These are phyloP conservation scores for Leptogaster cylindrica DNA, from an alignment of 2,888 invertebrate genomes.

Conservation along the genomic window DNA sequence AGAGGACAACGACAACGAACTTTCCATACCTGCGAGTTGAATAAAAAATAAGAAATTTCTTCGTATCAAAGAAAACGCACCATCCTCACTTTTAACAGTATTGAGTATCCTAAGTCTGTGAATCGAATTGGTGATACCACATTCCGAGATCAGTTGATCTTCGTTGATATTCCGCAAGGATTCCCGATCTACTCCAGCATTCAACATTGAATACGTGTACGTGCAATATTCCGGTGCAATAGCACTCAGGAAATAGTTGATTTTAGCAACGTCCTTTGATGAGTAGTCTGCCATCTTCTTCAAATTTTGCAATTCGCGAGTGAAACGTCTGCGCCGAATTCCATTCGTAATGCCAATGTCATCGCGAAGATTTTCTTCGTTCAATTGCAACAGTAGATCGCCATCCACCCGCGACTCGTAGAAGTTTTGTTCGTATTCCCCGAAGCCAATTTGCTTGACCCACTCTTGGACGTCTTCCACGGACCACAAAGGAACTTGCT, in stretches of 20 bases:
- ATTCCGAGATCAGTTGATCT: conserved; percentile 89
- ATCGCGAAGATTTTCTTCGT: conserved; percentile 88
- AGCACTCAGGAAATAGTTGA: conserved; percentile 82
- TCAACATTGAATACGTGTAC: conserved; percentile 96
- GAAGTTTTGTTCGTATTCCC: conserved; percentile 82
- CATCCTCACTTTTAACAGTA: conserved; percentile 69
- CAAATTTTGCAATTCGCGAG: conserved; percentile 87
- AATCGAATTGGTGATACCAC: conserved; percentile 92
- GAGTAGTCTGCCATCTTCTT: conserved; percentile 97
- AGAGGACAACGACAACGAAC: conserved; percentile 69
- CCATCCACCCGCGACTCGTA: conserved; percentile 94
- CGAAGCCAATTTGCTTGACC: conserved; percentile 97
- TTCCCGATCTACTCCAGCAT: conserved; percentile 92
- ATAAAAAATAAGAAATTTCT: not conserved
- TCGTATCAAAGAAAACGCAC: not conserved
- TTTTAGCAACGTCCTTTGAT: conserved; percentile 88
- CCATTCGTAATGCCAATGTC: conserved; percentile 95
- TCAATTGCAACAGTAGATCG: conserved; percentile 89
- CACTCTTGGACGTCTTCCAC: conserved; percentile 96
- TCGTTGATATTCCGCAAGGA: conserved; percentile 85
- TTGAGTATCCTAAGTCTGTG: conserved; percentile 90
- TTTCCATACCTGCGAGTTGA: conserved; percentile 66
- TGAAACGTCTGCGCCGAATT: conserved; percentile 90
- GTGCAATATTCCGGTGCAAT: conserved; percentile 91
- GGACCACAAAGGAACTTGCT: conserved; percentile 98